Percentiles rank a stretch among this genome's conserved stretches.
Evolutionary conservation across 1,140 invertebrate genomes (phyloP).

Genomic region (Ylistrum balloti): DNA sequence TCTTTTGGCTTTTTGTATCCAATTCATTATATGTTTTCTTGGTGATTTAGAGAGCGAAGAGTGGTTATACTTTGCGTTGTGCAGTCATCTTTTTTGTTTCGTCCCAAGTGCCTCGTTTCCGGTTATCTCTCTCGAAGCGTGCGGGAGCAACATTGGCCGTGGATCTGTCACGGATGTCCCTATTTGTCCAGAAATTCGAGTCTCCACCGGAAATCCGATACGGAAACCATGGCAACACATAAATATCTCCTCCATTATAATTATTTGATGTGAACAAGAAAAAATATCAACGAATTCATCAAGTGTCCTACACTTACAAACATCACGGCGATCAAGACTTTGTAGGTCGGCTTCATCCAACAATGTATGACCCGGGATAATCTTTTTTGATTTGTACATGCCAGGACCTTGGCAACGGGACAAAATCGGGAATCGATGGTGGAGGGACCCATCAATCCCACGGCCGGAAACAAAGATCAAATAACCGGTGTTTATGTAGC

Average conservation of each 20-base stretch:
- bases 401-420: background rate
- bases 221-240: conserved; percentile 26
- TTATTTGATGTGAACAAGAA: conserved; percentile 5
- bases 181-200: conserved; percentile 27
- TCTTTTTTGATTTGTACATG: background rate
- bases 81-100: conserved; percentile 9
- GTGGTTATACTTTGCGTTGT: background rate
- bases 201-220: conserved; percentile 28
- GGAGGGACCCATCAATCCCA: background rate
- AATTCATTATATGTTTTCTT: conserved; percentile 40
- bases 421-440: background rate
- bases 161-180: background rate
- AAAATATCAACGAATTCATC: conserved; percentile 34
- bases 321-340: background rate
- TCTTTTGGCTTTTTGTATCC: background rate
- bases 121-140: conserved; percentile 23
- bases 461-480: background rate
- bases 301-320: background rate
- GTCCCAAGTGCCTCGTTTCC: conserved; percentile 36
- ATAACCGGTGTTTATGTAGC: background rate
- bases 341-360: background rate
- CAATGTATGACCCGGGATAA: background rate
- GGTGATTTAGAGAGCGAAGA: conserved; percentile 20
- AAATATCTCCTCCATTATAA: conserved; percentile 33
- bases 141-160: background rate